Conservation (phyloP, 2,797 vertebrate genomes). For the Liparis tanakae region DNA sequence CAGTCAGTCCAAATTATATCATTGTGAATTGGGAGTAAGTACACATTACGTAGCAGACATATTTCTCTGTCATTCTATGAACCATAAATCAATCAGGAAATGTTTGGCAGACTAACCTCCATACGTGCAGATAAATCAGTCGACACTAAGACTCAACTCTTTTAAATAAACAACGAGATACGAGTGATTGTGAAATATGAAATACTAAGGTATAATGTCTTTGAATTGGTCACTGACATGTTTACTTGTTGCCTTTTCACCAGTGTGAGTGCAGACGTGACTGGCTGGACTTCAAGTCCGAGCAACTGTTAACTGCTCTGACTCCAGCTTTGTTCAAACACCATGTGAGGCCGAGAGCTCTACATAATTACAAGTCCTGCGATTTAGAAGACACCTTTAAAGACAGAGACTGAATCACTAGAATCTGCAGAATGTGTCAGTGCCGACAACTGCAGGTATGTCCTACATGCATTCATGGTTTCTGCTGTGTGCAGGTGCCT, state of each 20-base stretch:
- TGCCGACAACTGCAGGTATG: constrained; percentile 35
- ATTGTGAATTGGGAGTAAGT: not conserved
- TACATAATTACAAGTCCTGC: constrained; percentile 52
- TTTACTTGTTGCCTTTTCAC: not conserved
- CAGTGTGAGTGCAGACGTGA: not conserved
- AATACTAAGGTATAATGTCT: not conserved
- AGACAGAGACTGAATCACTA: constrained; percentile 32
- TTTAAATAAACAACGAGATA: not conserved
- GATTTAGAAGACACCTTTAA: constrained; percentile 43
- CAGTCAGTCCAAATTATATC: not conserved
- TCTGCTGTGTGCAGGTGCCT: not conserved
- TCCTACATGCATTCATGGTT: constrained; percentile 21
- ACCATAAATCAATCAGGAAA: not conserved
- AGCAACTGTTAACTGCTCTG: constrained; percentile 16
- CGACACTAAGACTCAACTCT: not conserved
- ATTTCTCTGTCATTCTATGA: not conserved
- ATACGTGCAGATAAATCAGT: not conserved
- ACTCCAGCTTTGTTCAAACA: constrained; percentile 32
- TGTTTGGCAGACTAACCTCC: not conserved
- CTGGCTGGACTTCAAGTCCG: constrained; percentile 3
- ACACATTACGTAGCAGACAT: not conserved
- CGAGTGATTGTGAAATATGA: constrained; percentile 16
- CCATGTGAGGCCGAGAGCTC: not conserved
- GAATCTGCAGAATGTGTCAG: constrained; percentile 66
- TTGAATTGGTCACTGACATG: not conserved